Conservation (phyloP, 2,113 vertebrate genomes). For the Bos javanicus region DNA sequence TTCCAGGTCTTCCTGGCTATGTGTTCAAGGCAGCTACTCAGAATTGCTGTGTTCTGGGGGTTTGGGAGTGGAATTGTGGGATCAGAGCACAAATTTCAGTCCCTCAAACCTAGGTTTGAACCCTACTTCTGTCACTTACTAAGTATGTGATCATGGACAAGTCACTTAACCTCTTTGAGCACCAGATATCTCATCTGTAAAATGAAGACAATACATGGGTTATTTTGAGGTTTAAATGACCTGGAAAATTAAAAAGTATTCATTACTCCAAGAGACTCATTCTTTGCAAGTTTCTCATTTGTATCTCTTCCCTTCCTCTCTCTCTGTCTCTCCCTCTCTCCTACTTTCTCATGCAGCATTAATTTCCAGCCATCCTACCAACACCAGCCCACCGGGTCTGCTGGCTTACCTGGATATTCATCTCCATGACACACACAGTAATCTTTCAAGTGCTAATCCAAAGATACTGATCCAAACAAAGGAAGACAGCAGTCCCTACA, state of each 20-base stretch:
- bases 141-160: neutral
- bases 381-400: neutral
- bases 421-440: neutral
- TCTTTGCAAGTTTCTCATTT: neutral
- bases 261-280: neutral
- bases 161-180: neutral
- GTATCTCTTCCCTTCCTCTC: neutral
- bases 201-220: neutral
- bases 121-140: neutral
- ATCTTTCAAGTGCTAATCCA: neutral
- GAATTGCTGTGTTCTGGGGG: neutral
- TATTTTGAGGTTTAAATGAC: neutral
- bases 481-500: neutral
- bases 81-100: neutral
- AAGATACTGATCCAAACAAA: constrained; percentile 33
- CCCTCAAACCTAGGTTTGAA: neutral
- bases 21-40: neutral
- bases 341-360: neutral
- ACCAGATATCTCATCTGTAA: neutral
- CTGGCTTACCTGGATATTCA: neutral
- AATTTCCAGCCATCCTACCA: neutral
- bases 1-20: neutral
- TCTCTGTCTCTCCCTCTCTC: neutral
- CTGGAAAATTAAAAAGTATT: neutral
- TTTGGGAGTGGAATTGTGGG: neutral